Evolutionary conservation across 2,888 invertebrate genomes (phyloP), one percentile per base, ranked within the genome.

Genomic region (Cephus runcator): DNA sequence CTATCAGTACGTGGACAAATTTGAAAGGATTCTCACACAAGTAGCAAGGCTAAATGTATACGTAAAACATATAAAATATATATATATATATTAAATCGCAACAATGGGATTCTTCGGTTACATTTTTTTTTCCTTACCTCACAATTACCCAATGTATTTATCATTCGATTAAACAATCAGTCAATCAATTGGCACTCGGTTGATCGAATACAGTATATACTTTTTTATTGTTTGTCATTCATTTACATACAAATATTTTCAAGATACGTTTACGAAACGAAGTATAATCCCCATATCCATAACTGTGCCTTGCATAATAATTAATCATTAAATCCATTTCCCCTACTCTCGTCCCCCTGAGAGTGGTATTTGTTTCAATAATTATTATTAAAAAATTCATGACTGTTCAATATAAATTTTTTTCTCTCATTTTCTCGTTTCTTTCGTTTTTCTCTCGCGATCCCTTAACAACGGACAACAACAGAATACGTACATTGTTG

Each of bases 181-280:
- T 40, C 40, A 40, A 40, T 40, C 6, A 40, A 9, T 40, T 36
- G 12, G 36, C 36, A 40, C 15, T 15, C 9, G 23, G 23, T 56
- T 56, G 23, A 9, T 56, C 56, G 23, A 56, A 23, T 74, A 74
- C 69, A 79, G 69, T 73, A 87, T 86, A 85, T 79, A 84, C 85
- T 82, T 89, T 90, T 88, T 86, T 87, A 88, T 88, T 87, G 86
- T 88, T 89, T 86, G 82, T 89, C 87, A 87, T 87, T 89, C 88
- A 91, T 91, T 88, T 91, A 91, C 90, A 91, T 90, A 90, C 87
- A 90, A 90, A 90, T 90, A 89, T 88, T 88, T 83, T 86, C 82
- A 86, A 89, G 87, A 88, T 87, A 86, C 88, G 86, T 86, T 87
- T 87, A 87, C 85, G 86, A 88, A 87, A 87, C 85, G 82, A 87